These are phyloP conservation scores for Argyresthia goedartella DNA, from an alignment of 2,888 invertebrate species.

Conservation along the genomic window DNA sequence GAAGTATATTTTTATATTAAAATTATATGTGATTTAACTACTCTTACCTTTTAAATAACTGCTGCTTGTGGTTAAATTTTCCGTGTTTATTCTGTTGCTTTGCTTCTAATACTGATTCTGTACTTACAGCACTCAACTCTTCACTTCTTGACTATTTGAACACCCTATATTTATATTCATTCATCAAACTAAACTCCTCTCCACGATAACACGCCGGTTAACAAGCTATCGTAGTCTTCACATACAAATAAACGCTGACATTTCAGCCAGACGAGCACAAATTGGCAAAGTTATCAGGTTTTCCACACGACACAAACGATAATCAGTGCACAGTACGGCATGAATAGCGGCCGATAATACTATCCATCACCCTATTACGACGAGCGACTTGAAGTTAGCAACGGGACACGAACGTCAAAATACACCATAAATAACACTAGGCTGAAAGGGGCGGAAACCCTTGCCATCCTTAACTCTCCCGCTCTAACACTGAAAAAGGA, in stretches of 20 bases:
- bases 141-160: background rate
- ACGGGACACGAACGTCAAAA: constrained; percentile 60
- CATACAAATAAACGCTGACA: constrained; percentile 23
- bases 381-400: constrained; percentile 58
- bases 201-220: constrained; percentile 32
- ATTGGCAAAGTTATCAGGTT: constrained; percentile 30
- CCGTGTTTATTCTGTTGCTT: no score
- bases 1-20: no score
- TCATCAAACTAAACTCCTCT: background rate
- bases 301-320: constrained; percentile 38
- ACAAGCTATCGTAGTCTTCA: constrained; percentile 15
- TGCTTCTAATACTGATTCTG: no score
- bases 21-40: no score
- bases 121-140: no score
- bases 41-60: no score
- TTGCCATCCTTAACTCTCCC: constrained; percentile 26
- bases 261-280: constrained; percentile 11
- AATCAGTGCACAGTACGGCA: constrained; percentile 48
- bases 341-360: constrained; percentile 65
- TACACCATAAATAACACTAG: constrained; percentile 65
- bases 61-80: no score
- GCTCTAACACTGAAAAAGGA: constrained; percentile 28
- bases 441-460: constrained; percentile 30
- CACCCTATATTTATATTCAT: background rate
- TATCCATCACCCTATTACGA: constrained; percentile 67